A percentile compares a stretch with the other conserved stretches of the same genome.
phyloP scores from a whole-genome alignment of 2,113 vertebrate genomes.

The Heterocephalus glaber region DNA sequence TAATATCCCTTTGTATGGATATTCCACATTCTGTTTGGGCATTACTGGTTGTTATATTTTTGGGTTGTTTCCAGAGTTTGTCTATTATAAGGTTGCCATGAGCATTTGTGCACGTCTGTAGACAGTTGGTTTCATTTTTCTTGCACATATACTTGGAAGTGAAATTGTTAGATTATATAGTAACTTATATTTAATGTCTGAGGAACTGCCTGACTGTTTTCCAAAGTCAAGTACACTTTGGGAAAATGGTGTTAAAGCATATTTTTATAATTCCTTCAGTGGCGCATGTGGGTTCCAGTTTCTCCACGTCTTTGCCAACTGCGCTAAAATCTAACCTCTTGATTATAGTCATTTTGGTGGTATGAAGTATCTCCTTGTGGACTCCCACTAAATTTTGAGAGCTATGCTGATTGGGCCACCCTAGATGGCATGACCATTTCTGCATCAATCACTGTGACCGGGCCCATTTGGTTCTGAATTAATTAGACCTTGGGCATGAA shows the following conservation, averaged over 20 bases:
- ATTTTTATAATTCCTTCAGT: background rate
- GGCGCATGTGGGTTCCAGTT: rapidly evolving
- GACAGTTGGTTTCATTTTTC: background rate
- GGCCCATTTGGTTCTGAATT: background rate
- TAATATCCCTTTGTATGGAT: background rate
- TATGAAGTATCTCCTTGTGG: background rate
- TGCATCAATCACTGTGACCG: background rate
- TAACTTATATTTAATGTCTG: background rate
- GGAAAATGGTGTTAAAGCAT: background rate
- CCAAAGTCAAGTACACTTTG: background rate
- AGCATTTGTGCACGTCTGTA: too few species aligned
- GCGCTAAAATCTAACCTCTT: background rate
- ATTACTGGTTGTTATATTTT: background rate
- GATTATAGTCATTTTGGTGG: background rate
- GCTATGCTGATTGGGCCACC: background rate
- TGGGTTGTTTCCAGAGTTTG: background rate
- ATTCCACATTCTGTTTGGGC: background rate
- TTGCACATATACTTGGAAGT: background rate
- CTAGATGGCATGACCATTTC: too few species aligned
- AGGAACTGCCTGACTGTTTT: background rate
- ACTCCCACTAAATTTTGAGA: background rate
- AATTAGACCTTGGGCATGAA: background rate
- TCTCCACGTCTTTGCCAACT: background rate
- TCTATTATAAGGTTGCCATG: background rate
- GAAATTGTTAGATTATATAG: background rate